Percentiles rank a stretch among this genome's conserved stretches.
Evolutionary conservation across 1,140 invertebrate genomes (phyloP).

Genomic region (Cotesia typhae): DNA sequence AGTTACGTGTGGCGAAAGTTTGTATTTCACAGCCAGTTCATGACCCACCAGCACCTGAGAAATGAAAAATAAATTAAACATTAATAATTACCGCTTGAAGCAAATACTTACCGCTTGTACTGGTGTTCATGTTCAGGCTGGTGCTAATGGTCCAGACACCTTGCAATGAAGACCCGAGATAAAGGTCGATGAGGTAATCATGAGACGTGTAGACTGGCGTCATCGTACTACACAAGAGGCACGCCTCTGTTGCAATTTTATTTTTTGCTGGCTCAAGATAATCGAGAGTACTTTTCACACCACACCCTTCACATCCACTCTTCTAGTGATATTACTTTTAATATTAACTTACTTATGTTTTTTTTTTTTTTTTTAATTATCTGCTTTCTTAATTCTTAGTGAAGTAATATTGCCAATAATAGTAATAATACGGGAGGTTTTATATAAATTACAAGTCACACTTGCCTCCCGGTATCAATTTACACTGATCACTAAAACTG

Average conservation of each 20-base stretch:
- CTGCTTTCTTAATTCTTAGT: not conserved
- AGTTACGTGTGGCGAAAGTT: no score
- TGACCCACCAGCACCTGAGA: no score
- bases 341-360: not conserved
- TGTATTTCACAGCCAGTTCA: no score
- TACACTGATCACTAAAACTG: not conserved
- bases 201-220: conserved; percentile 33
- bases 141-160: no score
- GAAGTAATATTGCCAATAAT: not conserved
- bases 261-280: conserved; percentile 11
- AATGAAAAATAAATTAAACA: no score
- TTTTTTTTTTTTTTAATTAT: not conserved
- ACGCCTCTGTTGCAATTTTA: conserved; percentile 34
- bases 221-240: conserved; percentile 31
- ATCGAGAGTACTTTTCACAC: conserved; percentile 19
- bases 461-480: not conserved
- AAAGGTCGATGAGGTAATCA: conserved; percentile 46
- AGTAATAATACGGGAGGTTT: not conserved
- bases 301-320: conserved; percentile 3
- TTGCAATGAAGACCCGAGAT: conserved; percentile 20
- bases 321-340: not conserved
- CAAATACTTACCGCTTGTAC: not conserved
- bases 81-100: no score
- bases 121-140: conserved; percentile 20
- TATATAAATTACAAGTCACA: not conserved